Percentiles rank a stretch among this genome's conserved stretches.
These are phyloP conservation scores for Phlogophora meticulosa DNA, from an alignment of 2,888 invertebrate species.

Conservation along the genomic window DNA sequence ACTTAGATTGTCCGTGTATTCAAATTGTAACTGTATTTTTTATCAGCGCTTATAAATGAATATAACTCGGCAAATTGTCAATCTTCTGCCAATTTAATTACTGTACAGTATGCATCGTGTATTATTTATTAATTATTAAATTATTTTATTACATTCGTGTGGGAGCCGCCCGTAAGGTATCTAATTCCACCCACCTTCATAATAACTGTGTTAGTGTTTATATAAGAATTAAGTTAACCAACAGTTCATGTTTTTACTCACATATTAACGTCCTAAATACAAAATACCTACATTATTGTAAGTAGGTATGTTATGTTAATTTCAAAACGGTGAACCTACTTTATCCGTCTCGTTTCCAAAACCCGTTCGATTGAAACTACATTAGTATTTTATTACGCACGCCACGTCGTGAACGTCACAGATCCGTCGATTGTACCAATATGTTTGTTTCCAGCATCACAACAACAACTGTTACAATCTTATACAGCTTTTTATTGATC, in stretches of 20 bases:
- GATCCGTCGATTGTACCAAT: constrained; percentile 23
- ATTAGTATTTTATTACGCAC: constrained; percentile 39
- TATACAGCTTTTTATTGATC: constrained; percentile 35
- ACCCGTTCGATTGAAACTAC: constrained; percentile 51
- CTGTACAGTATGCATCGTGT: too few relatives aligned
- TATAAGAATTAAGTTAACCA: background rate
- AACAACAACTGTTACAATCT: constrained; percentile 11
- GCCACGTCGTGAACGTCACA: constrained; percentile 23
- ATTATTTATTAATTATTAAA: background rate
- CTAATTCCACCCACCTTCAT: background rate
- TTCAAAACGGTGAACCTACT: constrained; percentile 26
- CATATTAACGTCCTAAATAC: constrained; percentile 26
- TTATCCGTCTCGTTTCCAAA: constrained; percentile 42
- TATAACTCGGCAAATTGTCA: background rate
- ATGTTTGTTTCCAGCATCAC: constrained; percentile 29
- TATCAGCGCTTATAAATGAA: background rate
- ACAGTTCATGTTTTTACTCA: background rate
- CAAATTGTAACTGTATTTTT: background rate
- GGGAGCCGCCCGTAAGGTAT: background rate
- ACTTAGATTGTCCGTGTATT: background rate
- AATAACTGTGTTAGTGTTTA: background rate
- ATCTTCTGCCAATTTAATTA: too few relatives aligned
- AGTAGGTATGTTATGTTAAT: constrained; percentile 34
- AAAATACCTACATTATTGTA: constrained; percentile 14
- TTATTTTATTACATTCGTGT: background rate